Evolutionary conservation across 2,113 vertebrate genomes (phyloP).

Genomic region (Aegotheles bennettii): DNA sequence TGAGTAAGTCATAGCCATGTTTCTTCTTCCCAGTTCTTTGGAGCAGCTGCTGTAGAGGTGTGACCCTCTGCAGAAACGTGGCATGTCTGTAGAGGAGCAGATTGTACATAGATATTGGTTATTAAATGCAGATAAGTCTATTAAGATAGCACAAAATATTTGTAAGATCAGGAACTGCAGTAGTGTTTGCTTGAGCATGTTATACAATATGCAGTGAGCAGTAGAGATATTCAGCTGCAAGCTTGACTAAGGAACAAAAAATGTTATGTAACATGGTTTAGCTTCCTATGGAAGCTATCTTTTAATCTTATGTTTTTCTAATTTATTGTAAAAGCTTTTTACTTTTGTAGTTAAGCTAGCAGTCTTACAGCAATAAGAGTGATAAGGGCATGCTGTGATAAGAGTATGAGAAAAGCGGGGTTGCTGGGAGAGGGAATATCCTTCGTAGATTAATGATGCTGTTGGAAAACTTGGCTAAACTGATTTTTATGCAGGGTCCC

Average conservation of each 20-base stretch:
- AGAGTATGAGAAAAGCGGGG: background rate
- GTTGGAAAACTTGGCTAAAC: background rate
- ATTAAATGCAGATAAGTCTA: background rate
- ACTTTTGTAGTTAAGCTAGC: background rate
- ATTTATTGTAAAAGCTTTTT: background rate
- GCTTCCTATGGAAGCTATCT: background rate
- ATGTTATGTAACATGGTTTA: fast-evolving
- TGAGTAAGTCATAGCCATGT: background rate
- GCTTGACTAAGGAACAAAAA: background rate
- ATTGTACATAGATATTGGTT: background rate
- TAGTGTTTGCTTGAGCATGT: background rate
- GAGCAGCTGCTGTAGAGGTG: background rate
- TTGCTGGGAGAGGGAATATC: background rate
- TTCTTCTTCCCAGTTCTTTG: background rate
- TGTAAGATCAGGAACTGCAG: background rate
- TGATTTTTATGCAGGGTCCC: background rate
- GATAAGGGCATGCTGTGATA: too few relatives aligned
- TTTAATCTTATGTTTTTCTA: background rate
- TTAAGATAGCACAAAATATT: background rate
- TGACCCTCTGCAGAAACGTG: background rate
- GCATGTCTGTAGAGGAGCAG: background rate
- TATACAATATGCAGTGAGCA: background rate
- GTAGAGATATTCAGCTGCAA: background rate
- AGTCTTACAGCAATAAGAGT: background rate
- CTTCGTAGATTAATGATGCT: background rate